A percentile compares a stretch with the other conserved stretches of the same genome.
Evolutionary conservation across 2,888 invertebrate species (phyloP).

Genomic region (Tetheella fluctuosa): DNA sequence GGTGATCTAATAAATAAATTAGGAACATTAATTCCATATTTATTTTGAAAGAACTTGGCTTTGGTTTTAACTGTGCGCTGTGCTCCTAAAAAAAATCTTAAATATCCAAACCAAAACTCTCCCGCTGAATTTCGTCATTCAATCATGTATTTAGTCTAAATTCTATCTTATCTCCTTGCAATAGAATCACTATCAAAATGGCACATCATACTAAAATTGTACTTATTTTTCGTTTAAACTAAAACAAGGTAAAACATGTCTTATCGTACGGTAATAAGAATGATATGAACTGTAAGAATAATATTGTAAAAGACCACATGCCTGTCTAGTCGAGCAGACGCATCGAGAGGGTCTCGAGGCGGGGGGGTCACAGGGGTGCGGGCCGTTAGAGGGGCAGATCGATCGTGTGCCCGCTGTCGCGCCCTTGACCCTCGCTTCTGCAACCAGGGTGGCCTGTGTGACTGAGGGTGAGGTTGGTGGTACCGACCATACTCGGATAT

Average conservation of each 20-base stretch:
- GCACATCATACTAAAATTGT: neutral
- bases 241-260: neutral
- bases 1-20: no score
- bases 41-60: neutral
- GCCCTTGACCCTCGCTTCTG: conserved; percentile 72
- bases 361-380: conserved; percentile 20
- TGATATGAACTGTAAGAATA: neutral
- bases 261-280: neutral
- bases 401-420: conserved; percentile 42
- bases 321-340: conserved; percentile 53
- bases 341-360: conserved; percentile 24
- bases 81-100: neutral
- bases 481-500: neutral
- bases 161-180: neutral
- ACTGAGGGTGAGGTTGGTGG: conserved; percentile 20
- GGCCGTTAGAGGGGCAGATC: conserved; percentile 33
- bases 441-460: conserved; percentile 28
- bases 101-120: neutral
- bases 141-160: neutral
- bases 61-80: neutral
- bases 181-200: neutral
- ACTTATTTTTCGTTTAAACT: neutral
- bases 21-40: no score
- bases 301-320: conserved; percentile 15
- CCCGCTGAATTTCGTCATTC: neutral